A percentile compares a stretch with the other conserved stretches of the same genome.
These are phyloP conservation scores for Philereme vetulata DNA, from an alignment of 2,888 invertebrate species.

Conservation along the genomic window DNA sequence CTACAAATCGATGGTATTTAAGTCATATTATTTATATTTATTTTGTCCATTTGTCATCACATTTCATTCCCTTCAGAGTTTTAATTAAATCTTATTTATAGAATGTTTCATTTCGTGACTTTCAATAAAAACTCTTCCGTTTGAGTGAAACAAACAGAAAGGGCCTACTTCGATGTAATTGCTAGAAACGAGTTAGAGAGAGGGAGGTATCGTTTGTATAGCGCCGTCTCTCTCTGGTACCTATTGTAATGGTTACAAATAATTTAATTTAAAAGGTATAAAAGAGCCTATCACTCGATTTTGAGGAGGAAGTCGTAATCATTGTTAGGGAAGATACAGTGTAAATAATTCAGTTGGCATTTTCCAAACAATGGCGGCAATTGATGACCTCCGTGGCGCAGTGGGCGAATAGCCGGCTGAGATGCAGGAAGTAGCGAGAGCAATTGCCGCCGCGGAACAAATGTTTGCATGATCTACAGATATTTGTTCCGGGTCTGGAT, in stretches of 20 bases:
- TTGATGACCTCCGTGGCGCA: too few relatives aligned
- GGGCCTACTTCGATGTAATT: not conserved
- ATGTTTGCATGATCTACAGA: too few relatives aligned
- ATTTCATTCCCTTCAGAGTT: not conserved
- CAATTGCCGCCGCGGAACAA: too few relatives aligned
- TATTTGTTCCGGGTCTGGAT: too few relatives aligned
- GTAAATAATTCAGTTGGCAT: not conserved
- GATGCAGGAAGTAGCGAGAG: too few relatives aligned
- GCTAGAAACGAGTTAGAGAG: not conserved
- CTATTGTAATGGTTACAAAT: constrained; percentile 3
- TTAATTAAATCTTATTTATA: not conserved
- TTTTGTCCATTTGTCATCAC: not conserved
- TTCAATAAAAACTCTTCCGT: not conserved
- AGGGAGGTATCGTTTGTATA: not conserved
- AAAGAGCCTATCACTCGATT: constrained; percentile 1
- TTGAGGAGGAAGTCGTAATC: not conserved
- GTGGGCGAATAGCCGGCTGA: too few relatives aligned
- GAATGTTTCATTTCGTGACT: not conserved
- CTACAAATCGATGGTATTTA: too few relatives aligned
- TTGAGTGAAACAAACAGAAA: not conserved
- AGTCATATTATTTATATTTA: too few relatives aligned
- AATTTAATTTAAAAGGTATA: not conserved
- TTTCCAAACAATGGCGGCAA: too few relatives aligned
- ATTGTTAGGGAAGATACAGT: not conserved
- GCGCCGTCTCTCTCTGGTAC: not conserved